Base-by-base conservation (phyloP, 2,888 invertebrate genomes). In the Mechanitis mazaeus region DNA sequence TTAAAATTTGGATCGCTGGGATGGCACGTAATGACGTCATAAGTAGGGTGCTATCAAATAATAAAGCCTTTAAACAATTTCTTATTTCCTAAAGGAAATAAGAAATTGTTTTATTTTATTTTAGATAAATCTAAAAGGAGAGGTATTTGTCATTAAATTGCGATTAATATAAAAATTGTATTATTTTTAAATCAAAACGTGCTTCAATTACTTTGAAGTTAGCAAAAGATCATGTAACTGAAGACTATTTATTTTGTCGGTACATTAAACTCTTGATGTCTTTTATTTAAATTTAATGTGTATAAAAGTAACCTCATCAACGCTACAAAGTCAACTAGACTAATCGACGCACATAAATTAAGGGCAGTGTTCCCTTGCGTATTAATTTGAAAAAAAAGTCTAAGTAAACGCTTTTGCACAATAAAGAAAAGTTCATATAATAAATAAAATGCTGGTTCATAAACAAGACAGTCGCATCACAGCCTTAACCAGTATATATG, bases 401-500 rank as follows among this genome's bases (percentile, higher is more conserved):
- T 50, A 50, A 50, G 31, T 12, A 50, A 50, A 50, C 50, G 11
- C n/a, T 31, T 50, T 31, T 11, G 31, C 50, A 9, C 50, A 31
- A 31, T 50, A 9, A 50, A 31, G 28, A 50, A 50, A 50, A 31
- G 31, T 31, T 50, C 31, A 11, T 35, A 35, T 35, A 28, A 50
- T 50, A 50, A 50, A 50, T 11, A 50, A 31, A 7, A 47, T 3
- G 47, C 47, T 50, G 9, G 28, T 9, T 31, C 50, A 31, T 31
- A 31, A 11, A 50, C 31, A 50, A 50, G 28, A 28, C 7, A 50
- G 31, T 31, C 50, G 50, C 50, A 50, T 50, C 31, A 47, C 35
- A 56, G 64, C 59, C 58, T 64, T 59, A 60, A 61, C 60, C 57
- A 59, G 59, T 55, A 59, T 65, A 61, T 54, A 55, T 63, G 63